Percentiles rank a stretch among this genome's conserved stretches.
These are phyloP conservation scores for Lottia gigantea DNA, from an alignment of 2,888 invertebrate genomes.

Conservation along the genomic window DNA sequence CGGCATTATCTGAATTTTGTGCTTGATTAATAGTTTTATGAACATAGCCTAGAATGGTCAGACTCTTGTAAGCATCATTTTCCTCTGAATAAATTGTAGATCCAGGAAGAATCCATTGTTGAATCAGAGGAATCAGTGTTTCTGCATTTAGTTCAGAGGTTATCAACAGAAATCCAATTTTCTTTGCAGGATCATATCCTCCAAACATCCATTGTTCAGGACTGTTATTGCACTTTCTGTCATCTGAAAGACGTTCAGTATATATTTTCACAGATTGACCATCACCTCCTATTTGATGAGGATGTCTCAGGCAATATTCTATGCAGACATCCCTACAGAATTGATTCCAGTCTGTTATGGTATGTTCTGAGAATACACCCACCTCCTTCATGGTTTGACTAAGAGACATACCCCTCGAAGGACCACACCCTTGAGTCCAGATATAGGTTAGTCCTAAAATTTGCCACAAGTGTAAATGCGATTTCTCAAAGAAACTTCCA, in stretches of 20 bases:
- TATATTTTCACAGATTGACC: background rate
- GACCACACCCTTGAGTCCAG: background rate
- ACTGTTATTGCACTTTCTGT: background rate
- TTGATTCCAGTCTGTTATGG: background rate
- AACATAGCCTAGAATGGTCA: background rate
- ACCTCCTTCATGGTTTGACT: background rate
- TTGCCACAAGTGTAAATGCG: slow-evolving; percentile 1
- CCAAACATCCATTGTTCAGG: background rate
- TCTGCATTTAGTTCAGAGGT: background rate
- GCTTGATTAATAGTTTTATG: background rate
- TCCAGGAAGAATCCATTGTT: background rate
- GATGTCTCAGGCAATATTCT: background rate
- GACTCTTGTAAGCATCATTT: background rate
- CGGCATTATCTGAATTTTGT: background rate
- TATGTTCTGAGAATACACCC: background rate
- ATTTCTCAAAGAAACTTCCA: slow-evolving; percentile 1
- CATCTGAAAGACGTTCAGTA: background rate
- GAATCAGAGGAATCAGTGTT: background rate
- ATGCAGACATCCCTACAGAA: background rate
- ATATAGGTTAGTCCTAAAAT: background rate
- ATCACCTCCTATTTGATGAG: background rate
- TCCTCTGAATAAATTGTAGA: background rate
- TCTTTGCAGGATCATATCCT: background rate
- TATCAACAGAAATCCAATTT: background rate
- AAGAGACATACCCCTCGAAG: background rate